Evolutionary conservation across 2,113 vertebrate species (phyloP).

Genomic region (Sinocyclocheilus rhinocerous): DNA sequence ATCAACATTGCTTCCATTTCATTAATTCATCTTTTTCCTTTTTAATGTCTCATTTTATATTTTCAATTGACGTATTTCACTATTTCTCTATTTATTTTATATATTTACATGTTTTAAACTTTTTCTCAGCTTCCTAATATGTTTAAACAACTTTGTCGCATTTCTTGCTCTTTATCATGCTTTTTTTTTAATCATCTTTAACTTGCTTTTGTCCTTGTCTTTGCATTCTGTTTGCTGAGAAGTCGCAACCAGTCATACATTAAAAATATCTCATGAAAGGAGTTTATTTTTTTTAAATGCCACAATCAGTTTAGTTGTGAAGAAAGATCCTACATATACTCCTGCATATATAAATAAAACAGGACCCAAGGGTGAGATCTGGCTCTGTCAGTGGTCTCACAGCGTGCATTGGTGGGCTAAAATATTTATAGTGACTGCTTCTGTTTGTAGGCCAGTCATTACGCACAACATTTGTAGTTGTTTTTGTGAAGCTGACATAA

Average conservation of each 20-base stretch:
- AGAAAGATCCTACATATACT: neutral
- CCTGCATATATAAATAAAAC: neutral
- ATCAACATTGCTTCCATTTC: constrained; percentile 29
- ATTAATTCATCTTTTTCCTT: neutral
- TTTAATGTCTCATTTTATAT: neutral
- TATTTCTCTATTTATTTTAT: neutral
- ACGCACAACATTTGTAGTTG: neutral
- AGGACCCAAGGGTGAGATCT: constrained; percentile 11
- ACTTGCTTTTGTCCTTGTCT: constrained; percentile 1
- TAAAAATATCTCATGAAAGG: too few relatives aligned
- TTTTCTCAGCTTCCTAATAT: neutral
- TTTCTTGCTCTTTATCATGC: neutral
- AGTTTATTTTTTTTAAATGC: neutral
- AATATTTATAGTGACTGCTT: constrained; percentile 1
- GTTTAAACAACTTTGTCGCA: neutral
- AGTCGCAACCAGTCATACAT: neutral
- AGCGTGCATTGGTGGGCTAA: neutral
- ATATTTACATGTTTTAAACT: neutral
- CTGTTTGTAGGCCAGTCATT: constrained; percentile 17
- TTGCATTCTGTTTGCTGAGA: too few relatives aligned
- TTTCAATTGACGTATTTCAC: neutral
- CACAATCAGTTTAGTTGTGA: neutral
- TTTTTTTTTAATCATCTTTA: neutral
- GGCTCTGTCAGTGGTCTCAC: neutral
- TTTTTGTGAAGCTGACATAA: constrained; percentile 20